Base-by-base conservation (phyloP, 2,888 invertebrate genomes). In the Neocrepidodera transversa region DNA sequence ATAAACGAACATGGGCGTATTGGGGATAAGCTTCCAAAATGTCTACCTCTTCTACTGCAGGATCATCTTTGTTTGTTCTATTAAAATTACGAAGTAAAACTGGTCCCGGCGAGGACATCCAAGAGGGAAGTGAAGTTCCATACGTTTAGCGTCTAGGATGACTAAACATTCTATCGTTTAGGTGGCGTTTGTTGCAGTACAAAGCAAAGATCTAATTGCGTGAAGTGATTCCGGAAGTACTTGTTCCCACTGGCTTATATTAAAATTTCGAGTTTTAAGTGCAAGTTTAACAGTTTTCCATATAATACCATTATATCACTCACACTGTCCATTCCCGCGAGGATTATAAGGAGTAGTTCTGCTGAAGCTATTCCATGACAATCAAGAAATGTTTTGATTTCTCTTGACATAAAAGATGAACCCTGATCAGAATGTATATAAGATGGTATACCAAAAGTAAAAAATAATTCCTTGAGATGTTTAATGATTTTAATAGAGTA, bases 361-460 rank as follows among this genome's bases (percentile, higher is more conserved):
- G 16, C 47, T 30, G 47, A 11, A 11, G 28, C 26, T 10, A 47
- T 47, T 11, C 20, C 23, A 1, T 17, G 48, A 4, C 7, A 8
- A 5, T 28, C 11, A n/a, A n/a, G n/a, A n/a, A n/a, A 48, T 7
- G 5, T 2, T 5, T n/a, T 11, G 6, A 48, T 11, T 28, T 30
- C 30, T 16, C 11, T 10, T 14, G 30, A 48, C 30, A 28, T 28
- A 10, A 48, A 48, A 10, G 48, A 26, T 2, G 48, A 2, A 14
- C 30, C 48, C 30, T 30, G 11, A 28, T 48, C 48, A 2, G 48
- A 47, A 16, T 47, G 47, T 2, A 47, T 48, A 7, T 48, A 48
- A 13, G 14, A 4, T 13, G 48, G 48, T 10, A 7, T n/a, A 7
- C 48, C 30, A 8, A 48, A 48, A 23, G 14, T 13, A 11, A 14